Conservation (phyloP, 1,140 invertebrate genomes). For the Vollenhovia emeryi region DNA sequence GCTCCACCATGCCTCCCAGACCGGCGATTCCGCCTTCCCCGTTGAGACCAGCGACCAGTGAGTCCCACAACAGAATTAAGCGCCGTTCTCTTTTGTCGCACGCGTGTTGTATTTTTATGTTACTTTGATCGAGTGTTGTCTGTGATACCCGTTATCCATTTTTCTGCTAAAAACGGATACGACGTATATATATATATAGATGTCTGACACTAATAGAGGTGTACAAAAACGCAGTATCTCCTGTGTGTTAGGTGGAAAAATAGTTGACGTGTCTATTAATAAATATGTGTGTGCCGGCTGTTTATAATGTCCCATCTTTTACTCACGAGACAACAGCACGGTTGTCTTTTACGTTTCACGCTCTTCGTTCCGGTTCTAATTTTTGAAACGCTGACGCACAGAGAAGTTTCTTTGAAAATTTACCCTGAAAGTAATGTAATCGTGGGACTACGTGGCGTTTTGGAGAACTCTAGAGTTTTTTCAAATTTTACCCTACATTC, state of each 20-base stretch:
- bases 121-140: neutral
- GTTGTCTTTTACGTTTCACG: too few relatives aligned
- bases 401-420: too few relatives aligned
- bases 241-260: neutral
- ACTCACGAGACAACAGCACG: neutral
- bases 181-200: neutral
- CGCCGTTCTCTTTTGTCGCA: neutral
- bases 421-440: too few relatives aligned
- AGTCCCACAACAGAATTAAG: conserved; percentile 61
- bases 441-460: too few relatives aligned
- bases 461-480: too few relatives aligned
- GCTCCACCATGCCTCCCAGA: conserved; percentile 86
- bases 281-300: neutral
- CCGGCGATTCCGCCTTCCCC: conserved; percentile 87
- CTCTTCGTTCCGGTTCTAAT: neutral
- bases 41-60: conserved; percentile 81
- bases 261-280: neutral
- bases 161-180: neutral
- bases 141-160: neutral
- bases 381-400: neutral
- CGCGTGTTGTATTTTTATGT: conserved; percentile 12
- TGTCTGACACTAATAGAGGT: neutral
- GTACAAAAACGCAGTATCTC: neutral
- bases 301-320: neutral
- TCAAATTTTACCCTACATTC: too few relatives aligned